Percentiles rank a stretch among this genome's conserved stretches.
phyloP scores from a whole-genome alignment of 2,113 vertebrate species.

The Corapipo altera region DNA sequence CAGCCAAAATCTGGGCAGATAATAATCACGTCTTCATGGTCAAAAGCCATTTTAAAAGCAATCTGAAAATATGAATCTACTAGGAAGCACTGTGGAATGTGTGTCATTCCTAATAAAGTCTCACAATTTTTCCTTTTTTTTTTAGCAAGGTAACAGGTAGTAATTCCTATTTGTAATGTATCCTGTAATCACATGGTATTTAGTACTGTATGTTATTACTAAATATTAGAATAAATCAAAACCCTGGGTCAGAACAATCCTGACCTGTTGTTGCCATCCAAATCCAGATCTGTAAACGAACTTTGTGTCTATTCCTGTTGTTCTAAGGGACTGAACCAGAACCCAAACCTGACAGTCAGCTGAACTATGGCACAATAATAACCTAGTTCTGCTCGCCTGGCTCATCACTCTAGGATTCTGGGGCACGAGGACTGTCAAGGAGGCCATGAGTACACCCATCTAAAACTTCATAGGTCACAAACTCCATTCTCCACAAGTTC shows the following conservation, averaged over 20 bases:
- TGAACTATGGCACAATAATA: background rate
- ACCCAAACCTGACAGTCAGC: background rate
- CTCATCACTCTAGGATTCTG: background rate
- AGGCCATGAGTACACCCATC: background rate
- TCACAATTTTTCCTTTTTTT: background rate
- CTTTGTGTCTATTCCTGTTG: background rate
- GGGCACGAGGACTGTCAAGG: background rate
- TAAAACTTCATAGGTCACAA: background rate
- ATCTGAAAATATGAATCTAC: background rate
- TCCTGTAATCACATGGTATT: background rate
- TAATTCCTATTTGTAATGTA: background rate
- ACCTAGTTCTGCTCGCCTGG: background rate
- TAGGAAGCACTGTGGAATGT: background rate
- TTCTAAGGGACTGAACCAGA: conserved; percentile 34
- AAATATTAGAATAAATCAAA: background rate
- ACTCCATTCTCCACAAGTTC: background rate
- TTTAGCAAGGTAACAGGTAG: background rate
- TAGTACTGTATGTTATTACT: background rate
- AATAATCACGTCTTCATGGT: background rate
- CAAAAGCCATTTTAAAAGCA: background rate
- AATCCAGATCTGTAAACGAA: background rate
- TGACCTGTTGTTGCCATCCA: background rate
- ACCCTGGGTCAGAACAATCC: background rate
- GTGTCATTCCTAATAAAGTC: background rate
- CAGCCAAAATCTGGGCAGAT: background rate